Evolutionary conservation across 2,113 vertebrate genomes (phyloP), one percentile per base, ranked within the genome.

Genomic region (Chelonoidis abingdonii): DNA sequence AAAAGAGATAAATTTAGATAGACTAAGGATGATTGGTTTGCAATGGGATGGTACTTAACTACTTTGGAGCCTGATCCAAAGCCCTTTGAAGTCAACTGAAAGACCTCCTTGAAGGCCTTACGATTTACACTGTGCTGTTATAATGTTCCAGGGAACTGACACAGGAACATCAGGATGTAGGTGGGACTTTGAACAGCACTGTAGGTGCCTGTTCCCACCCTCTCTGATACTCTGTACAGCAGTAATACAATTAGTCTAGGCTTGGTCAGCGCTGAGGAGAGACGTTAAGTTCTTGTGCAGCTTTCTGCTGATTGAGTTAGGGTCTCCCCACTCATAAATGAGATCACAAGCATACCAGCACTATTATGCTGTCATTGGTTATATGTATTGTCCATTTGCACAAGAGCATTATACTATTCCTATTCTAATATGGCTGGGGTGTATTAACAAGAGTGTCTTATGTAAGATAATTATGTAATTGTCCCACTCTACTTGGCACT

Each of bases 361-460:
- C 88, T 52, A 44, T 62, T 24, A 59, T 0, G 47, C 92, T 90
- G 94, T 79, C 95, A 65, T 84, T 89, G 88, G 86, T 97, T 96
- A 96, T 97, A 90, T 92, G 94, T 92, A 97, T 83, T 5, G 95
- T 96, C 94, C 91, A 96, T 92, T 96, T 95, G 94, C 96, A 97
- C 97, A 95, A 92, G 94, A 93, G 92, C 90, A 95, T 89, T 93
- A 90, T 95, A 93, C 87, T 94, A 88, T 87, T 97, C 95, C 93
- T 89, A 93, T 98, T 97, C 93, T 76, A 81, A n/a, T 54, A 35
- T 62, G 27, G 57, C 27, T 14, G 57, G 29, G 8, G 57, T 31
- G 27, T 29, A 62, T 31, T 31, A 29, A 62, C 27, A 57, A 25
- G 56, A 27, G 27, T 62, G 12, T 14, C 57, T 62, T 62, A 62